Base-by-base conservation (phyloP, 2,888 invertebrate genomes). In the Ormia ochracea region DNA sequence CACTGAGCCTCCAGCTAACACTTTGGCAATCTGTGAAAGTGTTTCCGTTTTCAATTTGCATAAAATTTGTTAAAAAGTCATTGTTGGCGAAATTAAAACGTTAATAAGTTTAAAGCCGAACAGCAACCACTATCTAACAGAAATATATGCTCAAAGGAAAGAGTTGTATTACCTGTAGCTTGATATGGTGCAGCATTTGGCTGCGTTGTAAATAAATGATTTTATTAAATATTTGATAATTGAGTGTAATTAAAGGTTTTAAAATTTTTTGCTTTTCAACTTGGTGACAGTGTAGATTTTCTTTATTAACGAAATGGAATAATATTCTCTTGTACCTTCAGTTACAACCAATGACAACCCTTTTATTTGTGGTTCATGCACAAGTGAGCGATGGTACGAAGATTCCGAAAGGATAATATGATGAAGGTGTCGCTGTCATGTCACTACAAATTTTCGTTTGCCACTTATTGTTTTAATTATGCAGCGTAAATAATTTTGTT, bases 31-130 rank as follows among this genome's bases (percentile, higher is more conserved):
- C 84, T 85, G 86, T 84, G 84, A 84, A 85, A 86, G 84, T 86
- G 88, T 87, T 89, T 89, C 88, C 88, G 86, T 85, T 87, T 85
- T 84, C 86, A 87, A 89, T 89, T 89, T 89, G 86, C 89, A 89
- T 89, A 88, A 87, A 87, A 86, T 87, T 86, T 85, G 85, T 84
- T 85, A 83, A 61, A 70, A 65, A 58, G 56, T 76, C 78, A 73
- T 79, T 84, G 84, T 82, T 81, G 75, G 63, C 68, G 54, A 74
- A 81, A 82, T 83, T 82, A 82, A 69, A 80, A 83, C 85, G 84
- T 85, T 86, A 87, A 85, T 88, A 84, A 88, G 85, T 83, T 76
- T 73, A 63, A 45, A 38, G 38, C 23, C 50, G 45, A 26, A 70
- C 45, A 26, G 38, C 38, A 50, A 58, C n/a, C 61, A 41, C 21